phyloP scores from a whole-genome alignment of 2,888 invertebrate species.

The Limenitis camilla region DNA sequence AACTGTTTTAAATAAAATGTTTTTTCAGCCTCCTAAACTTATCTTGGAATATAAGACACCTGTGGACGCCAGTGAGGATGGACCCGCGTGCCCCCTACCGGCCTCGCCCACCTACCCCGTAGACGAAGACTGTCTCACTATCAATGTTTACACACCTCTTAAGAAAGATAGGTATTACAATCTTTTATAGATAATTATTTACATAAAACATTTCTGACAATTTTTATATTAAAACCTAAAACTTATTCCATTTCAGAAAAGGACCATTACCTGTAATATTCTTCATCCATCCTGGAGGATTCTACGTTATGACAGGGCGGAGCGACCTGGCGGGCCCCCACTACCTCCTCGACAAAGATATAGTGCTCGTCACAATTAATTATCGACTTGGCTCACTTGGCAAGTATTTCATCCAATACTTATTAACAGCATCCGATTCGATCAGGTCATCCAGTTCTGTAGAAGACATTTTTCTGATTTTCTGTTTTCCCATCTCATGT shows the following conservation, averaged over 20 bases:
- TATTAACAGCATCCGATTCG: neutral
- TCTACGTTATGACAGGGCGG: conserved; percentile 70
- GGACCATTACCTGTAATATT: conserved; percentile 73
- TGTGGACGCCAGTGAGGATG: conserved; percentile 75
- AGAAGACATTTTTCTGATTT: too few species aligned
- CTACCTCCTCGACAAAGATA: conserved; percentile 75
- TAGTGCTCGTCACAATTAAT: conserved; percentile 76
- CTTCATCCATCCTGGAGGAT: conserved; percentile 78
- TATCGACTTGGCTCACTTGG: conserved; percentile 70
- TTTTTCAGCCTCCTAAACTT: conserved; percentile 61
- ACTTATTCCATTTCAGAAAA: neutral
- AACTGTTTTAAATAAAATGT: neutral
- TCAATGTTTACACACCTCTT: conserved; percentile 75
- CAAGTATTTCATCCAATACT: conserved; percentile 17
- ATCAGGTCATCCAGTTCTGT: too few species aligned
- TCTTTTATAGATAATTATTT: too few species aligned
- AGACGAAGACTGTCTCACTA: conserved; percentile 77
- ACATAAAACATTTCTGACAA: too few species aligned
- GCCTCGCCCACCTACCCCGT: conserved; percentile 38
- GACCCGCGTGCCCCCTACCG: conserved; percentile 72
- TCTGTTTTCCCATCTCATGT: too few species aligned
- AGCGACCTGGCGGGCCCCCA: conserved; percentile 71
- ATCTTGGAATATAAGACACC: conserved; percentile 63
- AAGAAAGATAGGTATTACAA: conserved; percentile 22
- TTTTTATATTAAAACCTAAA: neutral